Percentiles rank a stretch among this genome's conserved stretches.
Evolutionary conservation across 2,888 invertebrate species (phyloP).

Genomic region (Tinea pellionella): DNA sequence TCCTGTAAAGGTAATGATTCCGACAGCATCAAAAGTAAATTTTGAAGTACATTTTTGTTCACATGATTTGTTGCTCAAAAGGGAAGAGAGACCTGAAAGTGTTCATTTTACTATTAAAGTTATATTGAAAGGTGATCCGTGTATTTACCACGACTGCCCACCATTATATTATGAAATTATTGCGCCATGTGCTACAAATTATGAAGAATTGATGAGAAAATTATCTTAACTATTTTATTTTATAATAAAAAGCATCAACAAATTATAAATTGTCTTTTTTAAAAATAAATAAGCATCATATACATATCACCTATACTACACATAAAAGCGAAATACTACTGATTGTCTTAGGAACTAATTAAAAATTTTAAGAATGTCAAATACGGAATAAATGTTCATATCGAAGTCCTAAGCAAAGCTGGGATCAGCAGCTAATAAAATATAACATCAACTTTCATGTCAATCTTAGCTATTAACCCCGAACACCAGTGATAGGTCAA

Average conservation of each 20-base stretch:
- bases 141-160: conserved; percentile 33
- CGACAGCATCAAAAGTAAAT: conserved; percentile 23
- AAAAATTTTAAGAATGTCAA: too few species aligned
- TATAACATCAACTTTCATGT: too few species aligned
- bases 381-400: too few species aligned
- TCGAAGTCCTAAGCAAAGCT: too few species aligned
- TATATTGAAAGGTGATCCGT: conserved; percentile 29
- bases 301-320: too few species aligned
- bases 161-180: conserved; percentile 18
- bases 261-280: too few species aligned
- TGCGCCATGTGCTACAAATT: conserved; percentile 22
- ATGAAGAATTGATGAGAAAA: neutral
- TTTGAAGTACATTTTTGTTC: conserved; percentile 38
- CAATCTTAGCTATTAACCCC: too few species aligned
- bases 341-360: too few species aligned
- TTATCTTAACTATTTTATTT: neutral
- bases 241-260: neutral
- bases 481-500: neutral
- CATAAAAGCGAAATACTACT: too few species aligned
- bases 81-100: conserved; percentile 26
- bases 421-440: too few species aligned
- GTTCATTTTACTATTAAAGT: conserved; percentile 49
- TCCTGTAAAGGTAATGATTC: conserved; percentile 35
- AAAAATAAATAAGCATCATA: too few species aligned
- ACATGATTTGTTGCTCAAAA: conserved; percentile 20